Percentiles rank a stretch among this genome's conserved stretches.
phyloP scores from a whole-genome alignment of 2,888 invertebrate genomes.

The Nymphalis urticae region DNA sequence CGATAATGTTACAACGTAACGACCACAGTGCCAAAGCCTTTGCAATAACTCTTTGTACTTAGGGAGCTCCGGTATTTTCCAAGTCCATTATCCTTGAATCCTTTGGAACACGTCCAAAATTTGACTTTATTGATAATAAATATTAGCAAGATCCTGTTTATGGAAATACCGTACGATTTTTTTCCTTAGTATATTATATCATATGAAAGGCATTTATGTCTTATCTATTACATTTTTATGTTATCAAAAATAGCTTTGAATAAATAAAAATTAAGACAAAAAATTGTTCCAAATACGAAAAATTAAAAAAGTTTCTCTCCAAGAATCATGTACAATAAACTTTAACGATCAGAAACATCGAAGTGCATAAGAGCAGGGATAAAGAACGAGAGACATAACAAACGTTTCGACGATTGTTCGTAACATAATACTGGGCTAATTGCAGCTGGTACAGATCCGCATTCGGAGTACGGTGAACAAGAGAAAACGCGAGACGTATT shows the following conservation, averaged over 20 bases:
- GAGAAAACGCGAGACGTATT: not conserved
- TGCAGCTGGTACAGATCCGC: constrained; percentile 7
- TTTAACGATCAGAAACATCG: constrained; percentile 1
- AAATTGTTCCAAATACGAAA: not conserved
- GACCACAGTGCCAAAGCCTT: not conserved
- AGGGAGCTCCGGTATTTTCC: constrained; percentile 17
- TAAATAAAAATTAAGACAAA: not conserved
- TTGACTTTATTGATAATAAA: not conserved
- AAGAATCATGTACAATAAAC: not conserved
- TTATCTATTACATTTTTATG: not conserved
- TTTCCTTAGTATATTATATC: too few relatives aligned
- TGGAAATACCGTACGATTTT: not conserved
- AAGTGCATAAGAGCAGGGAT: not conserved
- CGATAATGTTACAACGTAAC: constrained; percentile 1
- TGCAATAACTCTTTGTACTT: constrained; percentile 10
- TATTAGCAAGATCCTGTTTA: not conserved
- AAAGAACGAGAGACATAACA: constrained; percentile 10
- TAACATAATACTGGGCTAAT: constrained; percentile 23
- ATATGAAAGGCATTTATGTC: too few relatives aligned
- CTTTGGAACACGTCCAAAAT: constrained; percentile 36
- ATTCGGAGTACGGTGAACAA: constrained; percentile 1
- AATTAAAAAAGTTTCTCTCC: not conserved
- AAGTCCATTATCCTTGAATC: constrained; percentile 31
- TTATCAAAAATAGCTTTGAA: not conserved
- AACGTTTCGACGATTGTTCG: constrained; percentile 6